A percentile compares a stretch with the other conserved stretches of the same genome.
Conservation (phyloP, 2,888 invertebrate species). For the Cybosia mesomella region DNA sequence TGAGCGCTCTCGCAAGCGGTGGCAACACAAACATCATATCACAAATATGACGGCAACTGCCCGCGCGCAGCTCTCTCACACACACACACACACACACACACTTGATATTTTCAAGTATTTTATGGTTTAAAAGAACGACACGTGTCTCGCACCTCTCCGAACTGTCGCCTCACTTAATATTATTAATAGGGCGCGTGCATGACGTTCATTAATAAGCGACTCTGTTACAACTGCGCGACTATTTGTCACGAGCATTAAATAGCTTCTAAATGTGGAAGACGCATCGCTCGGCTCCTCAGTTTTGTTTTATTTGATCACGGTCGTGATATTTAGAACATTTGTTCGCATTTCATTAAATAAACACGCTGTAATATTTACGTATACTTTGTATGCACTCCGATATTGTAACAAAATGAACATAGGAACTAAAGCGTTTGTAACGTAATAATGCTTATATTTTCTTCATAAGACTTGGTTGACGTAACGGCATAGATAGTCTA, state of each 20-base stretch:
- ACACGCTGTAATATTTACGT: background rate
- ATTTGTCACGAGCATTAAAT: conserved; percentile 24
- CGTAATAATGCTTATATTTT: background rate
- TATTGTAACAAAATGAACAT: background rate
- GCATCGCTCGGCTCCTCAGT: conserved; percentile 9
- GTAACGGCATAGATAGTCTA: no score
- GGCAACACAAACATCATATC: background rate
- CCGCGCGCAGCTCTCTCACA: background rate
- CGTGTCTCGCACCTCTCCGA: conserved; percentile 12
- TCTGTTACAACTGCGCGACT: conserved; percentile 17
- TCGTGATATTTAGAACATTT: background rate
- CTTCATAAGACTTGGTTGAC: background rate
- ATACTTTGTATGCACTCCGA: background rate
- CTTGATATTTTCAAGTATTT: background rate
- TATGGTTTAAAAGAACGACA: conserved; percentile 8
- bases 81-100: background rate
- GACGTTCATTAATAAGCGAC: conserved; percentile 22
- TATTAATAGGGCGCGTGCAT: conserved; percentile 30
- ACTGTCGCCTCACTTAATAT: conserved; percentile 25
- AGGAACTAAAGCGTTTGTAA: background rate
- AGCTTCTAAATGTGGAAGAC: conserved; percentile 23
- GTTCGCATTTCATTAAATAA: background rate
- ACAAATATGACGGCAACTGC: conserved; percentile 13
- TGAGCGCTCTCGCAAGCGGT: background rate
- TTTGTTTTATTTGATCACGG: conserved; percentile 6